Evolutionary conservation across 2,888 invertebrate species (phyloP), one percentile per base, ranked within the genome.

Genomic region (Andrena bucephala): DNA sequence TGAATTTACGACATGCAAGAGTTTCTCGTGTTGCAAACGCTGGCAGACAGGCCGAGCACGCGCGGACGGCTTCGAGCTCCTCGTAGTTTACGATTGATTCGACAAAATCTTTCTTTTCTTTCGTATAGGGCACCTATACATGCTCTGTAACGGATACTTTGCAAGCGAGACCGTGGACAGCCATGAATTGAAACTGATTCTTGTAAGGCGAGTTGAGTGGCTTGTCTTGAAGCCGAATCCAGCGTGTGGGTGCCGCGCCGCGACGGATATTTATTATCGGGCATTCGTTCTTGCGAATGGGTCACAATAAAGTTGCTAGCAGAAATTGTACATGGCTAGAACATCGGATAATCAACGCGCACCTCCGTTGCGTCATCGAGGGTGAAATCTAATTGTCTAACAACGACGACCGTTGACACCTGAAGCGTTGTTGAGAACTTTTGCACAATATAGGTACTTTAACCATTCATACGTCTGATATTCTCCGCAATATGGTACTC

Each of bases 121-220:
- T 20, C 27, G 36, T 52, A 31, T 5, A 24, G 42, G 48, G 62
- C 52, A 36, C 33, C 54, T 65, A 57, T 27, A 57, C 57, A 27
- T 13, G 50, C 69, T 68, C n/a, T 83, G 84, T 84, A 84, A 84
- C 71, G 72, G 84, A 84, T 84, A 84, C 84, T 72, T 57, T 59
- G 77, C 8, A 62, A 54, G 74, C 67, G 65, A 73, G 73, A 70
- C 74, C 67, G 83, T 31, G 76, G 52, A 62, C 66, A 74, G 67
- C 63, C 69, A 59, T 83, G 83, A 82, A 82, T 83, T 65, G 83
- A 82, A 83, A 83, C 83, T 50, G 82, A 83, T 69, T 82, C 82
- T 71, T 29, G 68, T 59, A 57, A 50, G 71, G 72, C 81, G 73
- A 66, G 73, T 77, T 71, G 78, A 82, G 77, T 63, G 70, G 77